A percentile compares a stretch with the other conserved stretches of the same genome.
phyloP scores from a whole-genome alignment of 2,888 invertebrate species.

The Nemoura dubitans region DNA sequence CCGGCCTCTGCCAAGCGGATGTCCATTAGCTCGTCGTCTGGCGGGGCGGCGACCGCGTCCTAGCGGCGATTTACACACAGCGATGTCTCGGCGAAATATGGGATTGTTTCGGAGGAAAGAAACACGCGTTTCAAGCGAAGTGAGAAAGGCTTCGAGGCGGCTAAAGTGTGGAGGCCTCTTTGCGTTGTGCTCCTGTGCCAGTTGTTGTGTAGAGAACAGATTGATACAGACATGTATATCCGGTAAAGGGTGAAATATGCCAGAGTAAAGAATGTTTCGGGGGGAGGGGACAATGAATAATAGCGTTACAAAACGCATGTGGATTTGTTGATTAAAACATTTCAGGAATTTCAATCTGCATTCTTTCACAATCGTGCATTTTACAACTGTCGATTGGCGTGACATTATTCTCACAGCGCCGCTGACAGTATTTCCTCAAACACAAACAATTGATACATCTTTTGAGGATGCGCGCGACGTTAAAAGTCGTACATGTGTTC shows the following conservation, averaged over 20 bases:
- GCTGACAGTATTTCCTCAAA: neutral
- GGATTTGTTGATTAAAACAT: no score
- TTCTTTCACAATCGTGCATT: no score
- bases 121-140: neutral
- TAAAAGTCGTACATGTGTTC: neutral
- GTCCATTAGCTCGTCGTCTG: neutral
- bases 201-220: neutral
- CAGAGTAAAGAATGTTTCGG: no score
- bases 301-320: no score
- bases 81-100: neutral
- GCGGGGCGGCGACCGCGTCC: neutral
- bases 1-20: neutral
- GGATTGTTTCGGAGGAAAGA: conserved; percentile 18
- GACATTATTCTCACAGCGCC: no score
- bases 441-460: neutral
- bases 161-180: neutral
- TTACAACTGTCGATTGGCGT: no score
- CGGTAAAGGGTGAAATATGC: no score
- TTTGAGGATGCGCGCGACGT: neutral
- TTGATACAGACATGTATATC: no score
- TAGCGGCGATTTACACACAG: neutral
- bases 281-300: no score
- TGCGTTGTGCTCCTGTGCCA: neutral
- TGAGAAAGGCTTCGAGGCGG: neutral
- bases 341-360: no score